Conservation (phyloP, 2,888 invertebrate genomes). For the Bugulina stolonifera region DNA sequence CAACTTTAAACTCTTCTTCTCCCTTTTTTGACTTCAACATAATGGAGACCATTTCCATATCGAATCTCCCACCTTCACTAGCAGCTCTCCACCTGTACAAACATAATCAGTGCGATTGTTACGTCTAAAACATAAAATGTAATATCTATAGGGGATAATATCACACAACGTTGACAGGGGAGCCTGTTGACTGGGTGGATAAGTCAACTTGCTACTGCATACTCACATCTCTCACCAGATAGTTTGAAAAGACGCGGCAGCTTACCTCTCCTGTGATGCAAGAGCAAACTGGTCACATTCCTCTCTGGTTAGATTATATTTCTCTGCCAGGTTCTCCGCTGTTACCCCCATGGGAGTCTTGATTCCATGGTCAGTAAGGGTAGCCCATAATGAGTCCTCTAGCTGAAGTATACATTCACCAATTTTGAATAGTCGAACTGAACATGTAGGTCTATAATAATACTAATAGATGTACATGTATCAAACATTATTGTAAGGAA, state of each 20-base stretch:
- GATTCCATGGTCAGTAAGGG: conserved; percentile 79
- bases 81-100: conserved; percentile 57
- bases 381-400: conserved; percentile 85
- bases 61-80: conserved; percentile 79
- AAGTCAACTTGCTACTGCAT: too few relatives aligned
- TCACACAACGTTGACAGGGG: too few relatives aligned
- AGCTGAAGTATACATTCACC: conserved; percentile 52
- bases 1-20: conserved; percentile 67
- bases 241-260: too few relatives aligned
- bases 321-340: conserved; percentile 52
- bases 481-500: too few relatives aligned
- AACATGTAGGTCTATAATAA: too few relatives aligned
- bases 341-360: conserved; percentile 92
- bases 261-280: conserved; percentile 80
- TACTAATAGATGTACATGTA: too few relatives aligned
- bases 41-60: conserved; percentile 81
- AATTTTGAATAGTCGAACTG: too few relatives aligned
- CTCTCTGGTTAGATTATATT: conserved; percentile 46
- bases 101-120: background rate
- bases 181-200: too few relatives aligned
- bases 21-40: conserved; percentile 73
- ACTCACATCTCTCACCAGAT: too few relatives aligned
- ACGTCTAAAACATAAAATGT: too few relatives aligned
- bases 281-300: conserved; percentile 73
- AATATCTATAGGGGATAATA: too few relatives aligned